Conservation (phyloP, 1,140 invertebrate genomes). For the Tetragonula clypearis region DNA sequence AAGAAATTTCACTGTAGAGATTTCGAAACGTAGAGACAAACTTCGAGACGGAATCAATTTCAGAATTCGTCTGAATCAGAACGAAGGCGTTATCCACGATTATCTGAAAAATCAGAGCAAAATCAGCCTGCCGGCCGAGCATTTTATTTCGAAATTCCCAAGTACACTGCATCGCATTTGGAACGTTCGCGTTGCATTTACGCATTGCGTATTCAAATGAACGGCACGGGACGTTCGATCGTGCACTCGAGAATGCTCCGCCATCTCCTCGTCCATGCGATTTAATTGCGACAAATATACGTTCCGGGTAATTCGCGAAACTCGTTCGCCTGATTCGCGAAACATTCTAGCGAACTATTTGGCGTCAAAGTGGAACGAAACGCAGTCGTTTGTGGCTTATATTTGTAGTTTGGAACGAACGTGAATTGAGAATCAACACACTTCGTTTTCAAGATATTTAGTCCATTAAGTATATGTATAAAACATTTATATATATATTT, state of each 20-base stretch:
- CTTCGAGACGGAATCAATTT: not conserved
- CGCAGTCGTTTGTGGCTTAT: too few relatives aligned
- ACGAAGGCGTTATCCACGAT: not conserved
- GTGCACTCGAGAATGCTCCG: not conserved
- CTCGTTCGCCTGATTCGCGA: not conserved
- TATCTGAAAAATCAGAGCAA: not conserved
- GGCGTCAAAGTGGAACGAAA: too few relatives aligned
- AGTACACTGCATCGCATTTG: not conserved
- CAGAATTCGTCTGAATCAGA: not conserved
- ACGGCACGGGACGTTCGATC: conserved; percentile 16
- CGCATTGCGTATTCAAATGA: conserved; percentile 33
- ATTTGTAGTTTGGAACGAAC: too few relatives aligned
- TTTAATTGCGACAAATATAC: not conserved
- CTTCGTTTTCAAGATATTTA: too few relatives aligned
- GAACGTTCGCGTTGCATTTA: not conserved
- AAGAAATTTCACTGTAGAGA: too few relatives aligned
- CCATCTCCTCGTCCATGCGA: not conserved
- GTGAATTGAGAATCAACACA: too few relatives aligned
- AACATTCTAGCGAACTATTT: not conserved
- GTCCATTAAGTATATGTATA: too few relatives aligned
- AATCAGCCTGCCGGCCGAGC: too few relatives aligned
- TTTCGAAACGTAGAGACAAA: not conserved
- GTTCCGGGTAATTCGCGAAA: not conserved
- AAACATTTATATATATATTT: too few relatives aligned
- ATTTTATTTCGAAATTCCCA: conserved; percentile 8